Base-by-base conservation (phyloP, 1,140 invertebrate species). In the Platyscapa corneri region DNA sequence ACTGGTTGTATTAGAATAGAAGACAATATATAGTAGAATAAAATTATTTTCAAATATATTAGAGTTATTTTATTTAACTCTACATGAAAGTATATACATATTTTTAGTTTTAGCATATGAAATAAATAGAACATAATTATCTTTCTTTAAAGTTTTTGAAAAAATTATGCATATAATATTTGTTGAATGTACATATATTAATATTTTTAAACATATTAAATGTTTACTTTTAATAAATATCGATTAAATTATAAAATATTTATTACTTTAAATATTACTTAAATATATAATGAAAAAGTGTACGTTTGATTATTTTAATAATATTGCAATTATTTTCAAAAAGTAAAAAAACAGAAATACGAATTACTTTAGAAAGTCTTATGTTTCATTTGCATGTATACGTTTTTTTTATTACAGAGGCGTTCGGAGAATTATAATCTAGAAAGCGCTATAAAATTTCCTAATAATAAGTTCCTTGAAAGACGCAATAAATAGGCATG, bases 261-360 rank as follows among this genome's bases (percentile, higher is more conserved):
- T 37, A 70, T 70, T 70, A 34, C 65, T 60, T 60, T 60, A 27
- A 27, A 5, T 3, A 60, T 2, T 60, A 60, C 23, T 60, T 60
- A 23, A 27, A 3, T 5, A 27, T 3, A 60, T 46, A 46, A 49
- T 79, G 84, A 80, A 42, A 46, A 14, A 85, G 27, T 80, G 49
- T 80, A 65, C 39, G 74, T 14, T 60, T 1, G 64, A 60, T 83
- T 64, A 12, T 53, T n/a, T n/a, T 60, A 60, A 27, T 72, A 75
- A 64, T 46, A 83, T 20, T 76, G 18, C 3, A 76, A 53, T 75
- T 49, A 34, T 18, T 76, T 82, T 32, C 64, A 75, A 10, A 30
- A 76, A 75, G 56, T 39, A 83, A 83, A 83, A 83, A 83, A 64
- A 34, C 7, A 56, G 42, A 82, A 74, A 56, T 34, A 53, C 32